These are phyloP conservation scores for Plutomurus gul DNA, from an alignment of 1,140 invertebrate species.

Conservation along the genomic window DNA sequence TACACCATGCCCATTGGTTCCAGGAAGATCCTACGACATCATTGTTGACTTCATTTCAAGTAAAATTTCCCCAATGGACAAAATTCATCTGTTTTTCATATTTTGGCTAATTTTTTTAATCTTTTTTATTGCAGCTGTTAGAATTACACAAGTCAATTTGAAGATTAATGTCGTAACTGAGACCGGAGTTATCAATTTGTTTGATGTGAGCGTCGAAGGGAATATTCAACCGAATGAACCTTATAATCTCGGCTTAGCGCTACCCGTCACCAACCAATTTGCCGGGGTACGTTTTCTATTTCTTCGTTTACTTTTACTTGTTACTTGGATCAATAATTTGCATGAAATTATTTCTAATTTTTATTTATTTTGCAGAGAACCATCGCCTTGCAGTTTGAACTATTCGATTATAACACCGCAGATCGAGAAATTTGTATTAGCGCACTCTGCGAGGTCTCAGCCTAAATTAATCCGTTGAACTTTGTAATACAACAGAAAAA, in stretches of 20 bases:
- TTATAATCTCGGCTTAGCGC: neutral
- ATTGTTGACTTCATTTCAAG: slow-evolving; percentile 17
- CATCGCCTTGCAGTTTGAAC: too few relatives aligned
- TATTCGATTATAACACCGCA: too few relatives aligned
- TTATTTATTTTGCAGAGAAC: too few relatives aligned
- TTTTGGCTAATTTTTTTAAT: neutral
- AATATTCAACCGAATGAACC: neutral
- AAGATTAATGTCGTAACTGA: neutral
- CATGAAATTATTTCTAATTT: too few relatives aligned
- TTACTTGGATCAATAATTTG: neutral
- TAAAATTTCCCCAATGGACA: neutral
- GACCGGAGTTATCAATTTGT: neutral
- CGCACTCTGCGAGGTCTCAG: too few relatives aligned
- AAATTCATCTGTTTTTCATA: neutral
- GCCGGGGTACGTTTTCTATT: neutral
- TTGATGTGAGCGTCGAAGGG: neutral
- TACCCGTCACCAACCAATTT: slow-evolving; percentile 9
- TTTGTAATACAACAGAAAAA: too few relatives aligned
- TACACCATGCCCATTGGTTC: neutral
- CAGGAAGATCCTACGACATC: neutral
- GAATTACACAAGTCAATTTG: neutral
- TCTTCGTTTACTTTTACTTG: neutral
- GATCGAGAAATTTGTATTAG: too few relatives aligned
- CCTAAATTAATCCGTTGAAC: too few relatives aligned
- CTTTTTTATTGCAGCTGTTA: neutral